Conservation (phyloP, 2,797 vertebrate species). For the Siniperca scherzeri region DNA sequence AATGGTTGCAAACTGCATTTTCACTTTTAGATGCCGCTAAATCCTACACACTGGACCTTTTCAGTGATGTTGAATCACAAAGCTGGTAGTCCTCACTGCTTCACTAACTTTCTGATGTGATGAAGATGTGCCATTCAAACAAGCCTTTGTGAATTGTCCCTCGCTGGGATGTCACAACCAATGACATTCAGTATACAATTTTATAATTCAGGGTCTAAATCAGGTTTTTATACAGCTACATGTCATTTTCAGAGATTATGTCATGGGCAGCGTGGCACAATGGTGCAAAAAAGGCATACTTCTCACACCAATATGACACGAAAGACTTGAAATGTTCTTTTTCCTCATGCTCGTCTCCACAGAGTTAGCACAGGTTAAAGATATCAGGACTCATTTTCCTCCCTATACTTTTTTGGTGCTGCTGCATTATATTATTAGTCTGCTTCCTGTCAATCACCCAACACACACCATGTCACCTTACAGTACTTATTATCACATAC, state of each 20-base stretch:
- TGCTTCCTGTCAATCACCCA: neutral
- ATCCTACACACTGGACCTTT: no score
- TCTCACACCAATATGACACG: neutral
- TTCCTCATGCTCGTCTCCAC: neutral
- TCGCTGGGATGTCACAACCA: neutral
- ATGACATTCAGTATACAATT: neutral
- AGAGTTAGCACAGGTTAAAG: neutral
- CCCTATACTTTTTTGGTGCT: conserved; percentile 2
- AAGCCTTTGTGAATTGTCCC: neutral
- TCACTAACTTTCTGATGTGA: neutral
- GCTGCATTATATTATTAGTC: conserved; percentile 1
- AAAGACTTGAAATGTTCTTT: neutral
- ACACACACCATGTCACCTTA: neutral
- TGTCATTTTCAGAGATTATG: neutral
- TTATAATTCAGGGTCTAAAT: neutral
- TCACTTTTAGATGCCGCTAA: no score
- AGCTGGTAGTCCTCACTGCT: neutral
- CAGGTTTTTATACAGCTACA: neutral
- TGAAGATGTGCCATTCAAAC: neutral
- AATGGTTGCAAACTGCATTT: no score
- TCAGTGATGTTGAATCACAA: neutral
- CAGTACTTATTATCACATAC: neutral
- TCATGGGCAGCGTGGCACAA: neutral
- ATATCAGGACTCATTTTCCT: conserved; percentile 10
- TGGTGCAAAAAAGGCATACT: neutral